These are phyloP conservation scores for Erinaceus europaeus DNA, from an alignment of 2,113 vertebrate genomes.

Conservation along the genomic window DNA sequence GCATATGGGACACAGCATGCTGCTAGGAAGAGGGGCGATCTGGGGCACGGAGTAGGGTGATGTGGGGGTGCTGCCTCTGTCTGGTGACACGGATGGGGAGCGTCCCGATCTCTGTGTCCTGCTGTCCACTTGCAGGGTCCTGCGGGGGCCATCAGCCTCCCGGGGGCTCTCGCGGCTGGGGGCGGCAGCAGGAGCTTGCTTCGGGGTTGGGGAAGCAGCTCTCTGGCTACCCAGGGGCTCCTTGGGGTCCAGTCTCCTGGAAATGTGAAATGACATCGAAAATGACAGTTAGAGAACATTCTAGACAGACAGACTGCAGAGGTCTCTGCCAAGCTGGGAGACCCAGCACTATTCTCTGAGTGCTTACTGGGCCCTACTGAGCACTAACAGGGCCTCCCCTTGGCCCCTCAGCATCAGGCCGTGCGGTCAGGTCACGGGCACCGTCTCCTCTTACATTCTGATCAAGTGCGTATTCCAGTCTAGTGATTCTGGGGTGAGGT, in stretches of 20 bases:
- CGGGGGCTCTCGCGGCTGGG: constrained; percentile 71
- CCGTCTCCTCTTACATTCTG: neutral
- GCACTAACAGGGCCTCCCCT: neutral
- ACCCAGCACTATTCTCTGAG: neutral
- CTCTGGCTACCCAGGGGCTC: constrained; percentile 77
- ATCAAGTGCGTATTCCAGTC: neutral
- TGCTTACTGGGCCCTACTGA: neutral
- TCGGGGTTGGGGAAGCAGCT: constrained; percentile 74
- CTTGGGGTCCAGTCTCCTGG: constrained; percentile 82
- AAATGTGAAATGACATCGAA: constrained; percentile 78
- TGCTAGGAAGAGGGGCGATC: constrained; percentile 98
- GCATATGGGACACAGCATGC: constrained; percentile 97
- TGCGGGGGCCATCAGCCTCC: constrained; percentile 75
- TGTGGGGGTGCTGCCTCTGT: constrained; percentile 92
- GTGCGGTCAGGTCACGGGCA: neutral
- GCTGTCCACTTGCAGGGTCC: constrained; percentile 84
- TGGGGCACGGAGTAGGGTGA: constrained; percentile 98
- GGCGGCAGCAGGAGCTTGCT: constrained; percentile 71
- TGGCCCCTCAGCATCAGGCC: neutral
- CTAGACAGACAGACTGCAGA: neutral
- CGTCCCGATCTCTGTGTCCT: constrained; percentile 81
- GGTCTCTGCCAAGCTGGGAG: neutral
- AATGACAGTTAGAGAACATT: constrained; percentile 54
- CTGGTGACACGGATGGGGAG: constrained; percentile 89
- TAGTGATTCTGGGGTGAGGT: neutral